Evolutionary conservation across 1,140 invertebrate genomes (phyloP).

Genomic region (Lutraria rhynchaena): DNA sequence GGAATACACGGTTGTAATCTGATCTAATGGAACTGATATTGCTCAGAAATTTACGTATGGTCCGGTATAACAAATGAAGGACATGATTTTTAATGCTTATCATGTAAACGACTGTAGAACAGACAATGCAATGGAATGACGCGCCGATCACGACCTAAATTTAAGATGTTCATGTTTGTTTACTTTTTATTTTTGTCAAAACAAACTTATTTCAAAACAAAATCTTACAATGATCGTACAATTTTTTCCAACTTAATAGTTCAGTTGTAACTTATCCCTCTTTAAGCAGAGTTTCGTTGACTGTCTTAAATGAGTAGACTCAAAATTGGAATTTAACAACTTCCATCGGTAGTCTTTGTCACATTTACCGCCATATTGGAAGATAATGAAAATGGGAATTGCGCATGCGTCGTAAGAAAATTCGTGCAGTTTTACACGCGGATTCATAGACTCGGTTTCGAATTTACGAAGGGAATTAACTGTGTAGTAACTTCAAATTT

Average conservation of each 20-base stretch:
- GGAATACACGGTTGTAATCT: no score
- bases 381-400: slow-evolving; percentile 47
- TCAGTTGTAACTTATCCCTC: neutral
- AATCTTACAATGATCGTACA: neutral
- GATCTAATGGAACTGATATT: no score
- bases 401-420: slow-evolving; percentile 41
- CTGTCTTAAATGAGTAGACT: neutral
- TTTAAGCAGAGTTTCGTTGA: neutral
- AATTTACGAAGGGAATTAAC: slow-evolving; percentile 46
- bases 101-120: neutral
- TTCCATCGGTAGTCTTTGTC: slow-evolving; percentile 8
- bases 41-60: no score
- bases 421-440: slow-evolving; percentile 5
- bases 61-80: no score
- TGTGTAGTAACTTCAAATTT: neutral
- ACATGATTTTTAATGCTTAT: no score
- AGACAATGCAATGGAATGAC: no score
- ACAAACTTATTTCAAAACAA: neutral
- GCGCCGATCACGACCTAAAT: no score
- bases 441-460: slow-evolving; percentile 51
- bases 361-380: slow-evolving; percentile 54
- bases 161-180: neutral
- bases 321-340: neutral
- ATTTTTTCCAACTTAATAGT: neutral
- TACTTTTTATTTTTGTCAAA: neutral